Percentiles rank a stretch among this genome's conserved stretches.
Evolutionary conservation across 2,113 vertebrate genomes (phyloP).

Genomic region (Notothenia coriiceps): DNA sequence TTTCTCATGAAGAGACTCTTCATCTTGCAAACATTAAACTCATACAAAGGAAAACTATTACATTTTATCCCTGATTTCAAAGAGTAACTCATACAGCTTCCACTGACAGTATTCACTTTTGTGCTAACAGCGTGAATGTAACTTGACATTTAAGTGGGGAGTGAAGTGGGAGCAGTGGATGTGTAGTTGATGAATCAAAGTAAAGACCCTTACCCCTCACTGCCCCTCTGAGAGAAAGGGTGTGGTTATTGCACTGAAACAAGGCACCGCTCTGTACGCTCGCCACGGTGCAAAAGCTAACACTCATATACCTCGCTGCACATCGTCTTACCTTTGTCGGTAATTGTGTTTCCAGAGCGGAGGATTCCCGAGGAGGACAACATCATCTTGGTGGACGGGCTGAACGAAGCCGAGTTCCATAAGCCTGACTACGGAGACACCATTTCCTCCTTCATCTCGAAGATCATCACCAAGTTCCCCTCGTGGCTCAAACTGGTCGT

Average conservation of each 20-base stretch:
- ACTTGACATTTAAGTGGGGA: conserved; percentile 11
- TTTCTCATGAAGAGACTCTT: no score
- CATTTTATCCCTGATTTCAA: no score
- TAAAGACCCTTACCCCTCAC: conserved; percentile 6
- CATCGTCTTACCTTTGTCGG: neutral
- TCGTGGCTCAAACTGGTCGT: conserved; percentile 95
- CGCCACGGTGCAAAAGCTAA: neutral
- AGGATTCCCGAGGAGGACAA: conserved; percentile 96
- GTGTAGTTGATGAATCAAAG: neutral
- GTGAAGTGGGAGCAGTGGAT: neutral
- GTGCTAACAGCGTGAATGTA: neutral
- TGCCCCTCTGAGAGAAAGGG: conserved; percentile 7
- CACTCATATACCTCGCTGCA: neutral
- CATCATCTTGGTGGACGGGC: conserved; percentile 95
- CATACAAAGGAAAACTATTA: no score
- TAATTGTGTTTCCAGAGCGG: conserved; percentile 84
- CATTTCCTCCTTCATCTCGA: conserved; percentile 94
- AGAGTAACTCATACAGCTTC: neutral
- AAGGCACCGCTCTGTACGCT: neutral
- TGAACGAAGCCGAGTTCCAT: conserved; percentile 99
- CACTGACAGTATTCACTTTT: neutral
- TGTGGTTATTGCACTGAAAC: conserved; percentile 29
- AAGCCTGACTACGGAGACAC: conserved; percentile 99
- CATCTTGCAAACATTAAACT: no score
- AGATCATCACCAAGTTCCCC: conserved; percentile 93